A percentile compares a stretch with the other conserved stretches of the same genome.
These are phyloP conservation scores for Dinoponera quadriceps DNA, from an alignment of 1,140 invertebrate species.

Conservation along the genomic window DNA sequence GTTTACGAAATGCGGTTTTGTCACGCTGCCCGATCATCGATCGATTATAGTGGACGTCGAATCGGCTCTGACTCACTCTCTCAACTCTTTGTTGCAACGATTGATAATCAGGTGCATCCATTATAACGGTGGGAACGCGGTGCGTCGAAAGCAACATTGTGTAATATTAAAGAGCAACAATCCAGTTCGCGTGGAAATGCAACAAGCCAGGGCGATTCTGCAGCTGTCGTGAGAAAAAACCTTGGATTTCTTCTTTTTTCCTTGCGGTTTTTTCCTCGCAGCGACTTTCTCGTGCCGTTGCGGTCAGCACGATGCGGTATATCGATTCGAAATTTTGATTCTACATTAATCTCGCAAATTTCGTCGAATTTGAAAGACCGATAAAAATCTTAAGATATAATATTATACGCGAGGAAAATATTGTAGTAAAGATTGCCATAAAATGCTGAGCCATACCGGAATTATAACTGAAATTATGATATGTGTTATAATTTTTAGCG, in stretches of 20 bases:
- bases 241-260: neutral
- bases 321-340: no score
- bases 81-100: neutral
- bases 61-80: neutral
- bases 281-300: neutral
- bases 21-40: neutral
- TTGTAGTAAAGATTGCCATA: no score
- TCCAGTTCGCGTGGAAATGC: neutral
- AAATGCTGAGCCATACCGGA: no score
- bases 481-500: no score
- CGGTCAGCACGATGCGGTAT: neutral
- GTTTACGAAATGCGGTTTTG: conserved; percentile 9
- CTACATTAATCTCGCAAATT: no score
- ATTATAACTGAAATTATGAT: no score
- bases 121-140: neutral
- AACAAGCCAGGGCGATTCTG: conserved; percentile 1
- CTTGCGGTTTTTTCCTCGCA: neutral
- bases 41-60: conserved; percentile 2
- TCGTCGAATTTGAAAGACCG: no score
- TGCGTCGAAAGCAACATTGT: neutral
- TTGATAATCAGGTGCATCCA: conserved; percentile 32
- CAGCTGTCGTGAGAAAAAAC: neutral
- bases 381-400: no score
- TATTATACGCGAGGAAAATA: no score
- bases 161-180: conserved; percentile 23